These are phyloP conservation scores for Pocota personata DNA, from an alignment of 2,888 invertebrate species.

Conservation along the genomic window DNA sequence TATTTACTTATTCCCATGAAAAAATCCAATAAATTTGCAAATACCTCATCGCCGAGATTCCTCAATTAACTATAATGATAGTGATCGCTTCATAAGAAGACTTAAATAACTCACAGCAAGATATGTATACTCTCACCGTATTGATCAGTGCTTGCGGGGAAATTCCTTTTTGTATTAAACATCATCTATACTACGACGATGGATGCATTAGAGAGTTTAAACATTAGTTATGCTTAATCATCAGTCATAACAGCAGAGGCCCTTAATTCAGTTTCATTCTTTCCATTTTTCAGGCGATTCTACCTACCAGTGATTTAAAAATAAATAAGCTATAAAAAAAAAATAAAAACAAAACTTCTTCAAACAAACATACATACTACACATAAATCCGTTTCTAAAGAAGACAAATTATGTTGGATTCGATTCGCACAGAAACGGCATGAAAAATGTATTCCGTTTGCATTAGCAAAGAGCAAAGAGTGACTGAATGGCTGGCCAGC, in stretches of 20 bases:
- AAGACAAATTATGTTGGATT: slow-evolving; percentile 58
- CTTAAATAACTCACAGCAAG: not conserved
- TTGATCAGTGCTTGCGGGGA: not conserved
- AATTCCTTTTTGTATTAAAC: not conserved
- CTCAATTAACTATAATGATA: slow-evolving; percentile 35
- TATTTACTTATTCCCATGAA: not conserved
- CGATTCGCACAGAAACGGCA: slow-evolving; percentile 33
- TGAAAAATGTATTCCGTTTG: slow-evolving; percentile 24
- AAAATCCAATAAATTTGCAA: not conserved
- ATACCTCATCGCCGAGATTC: not conserved
- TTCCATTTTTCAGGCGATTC: not conserved
- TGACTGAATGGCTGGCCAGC: not conserved
- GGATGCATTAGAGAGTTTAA: slow-evolving; percentile 34
- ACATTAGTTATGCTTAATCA: slow-evolving; percentile 35
- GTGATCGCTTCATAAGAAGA: slow-evolving; percentile 12
- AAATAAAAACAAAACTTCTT: slow-evolving; percentile 3
- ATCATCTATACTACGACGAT: not conserved
- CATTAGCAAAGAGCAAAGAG: slow-evolving; percentile 19
- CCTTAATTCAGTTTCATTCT: not conserved
- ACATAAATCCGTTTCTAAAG: slow-evolving; percentile 48
- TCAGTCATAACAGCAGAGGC: slow-evolving; percentile 18
- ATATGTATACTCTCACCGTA: not conserved
- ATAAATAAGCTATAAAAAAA: not conserved
- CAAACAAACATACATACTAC: slow-evolving; percentile 1
- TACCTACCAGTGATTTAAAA: slow-evolving; percentile 18